Evolutionary conservation across 2,113 vertebrate species (phyloP).

Genomic region (Camelus bactrianus): DNA sequence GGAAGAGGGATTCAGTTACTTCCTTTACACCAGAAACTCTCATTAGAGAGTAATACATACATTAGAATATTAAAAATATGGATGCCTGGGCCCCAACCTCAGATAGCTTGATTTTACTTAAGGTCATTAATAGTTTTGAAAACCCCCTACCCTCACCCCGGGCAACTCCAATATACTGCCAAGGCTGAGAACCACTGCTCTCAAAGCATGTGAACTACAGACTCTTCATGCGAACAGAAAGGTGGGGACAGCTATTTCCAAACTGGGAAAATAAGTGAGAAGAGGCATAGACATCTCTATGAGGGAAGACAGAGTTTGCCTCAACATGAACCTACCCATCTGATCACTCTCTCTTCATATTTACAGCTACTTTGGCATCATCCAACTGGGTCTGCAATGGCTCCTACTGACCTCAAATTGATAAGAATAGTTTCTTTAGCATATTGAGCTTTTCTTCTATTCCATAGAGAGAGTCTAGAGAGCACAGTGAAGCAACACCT

Average conservation of each 20-base stretch:
- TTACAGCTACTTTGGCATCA: not conserved
- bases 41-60: not conserved
- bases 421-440: not conserved
- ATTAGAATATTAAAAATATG: constrained; percentile 28
- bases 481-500: not conserved
- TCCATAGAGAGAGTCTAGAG: not conserved
- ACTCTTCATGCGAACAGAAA: not conserved
- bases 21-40: not conserved
- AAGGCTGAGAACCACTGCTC: not conserved
- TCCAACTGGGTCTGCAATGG: not conserved
- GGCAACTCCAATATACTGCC: not conserved
- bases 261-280: not conserved
- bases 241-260: not conserved
- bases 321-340: not conserved
- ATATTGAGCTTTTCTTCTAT: not conserved
- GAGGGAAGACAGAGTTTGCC: not conserved
- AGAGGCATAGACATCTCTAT: not conserved
- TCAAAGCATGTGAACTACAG: not conserved
- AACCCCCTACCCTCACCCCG: not conserved
- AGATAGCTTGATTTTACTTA: constrained; percentile 5
- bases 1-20: not conserved
- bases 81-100: not conserved
- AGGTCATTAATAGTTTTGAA: not conserved
- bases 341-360: not conserved
- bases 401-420: not conserved